A percentile compares a stretch with the other conserved stretches of the same genome.
These are phyloP conservation scores for Heliconius hortense DNA, from an alignment of 2,888 invertebrate species.

Conservation along the genomic window DNA sequence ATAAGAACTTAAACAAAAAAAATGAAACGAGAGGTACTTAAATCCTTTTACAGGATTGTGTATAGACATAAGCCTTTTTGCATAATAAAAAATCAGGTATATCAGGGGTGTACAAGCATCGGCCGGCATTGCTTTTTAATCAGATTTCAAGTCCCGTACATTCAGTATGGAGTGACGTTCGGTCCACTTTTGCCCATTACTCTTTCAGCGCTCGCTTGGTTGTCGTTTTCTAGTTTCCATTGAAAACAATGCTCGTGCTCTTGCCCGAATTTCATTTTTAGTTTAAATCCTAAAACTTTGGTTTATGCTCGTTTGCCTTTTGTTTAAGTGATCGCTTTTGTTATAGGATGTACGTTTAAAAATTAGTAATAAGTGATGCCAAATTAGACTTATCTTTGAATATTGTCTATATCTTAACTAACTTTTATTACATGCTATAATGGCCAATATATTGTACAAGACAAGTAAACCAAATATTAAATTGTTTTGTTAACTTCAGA, in stretches of 20 bases:
- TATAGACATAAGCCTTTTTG: slow-evolving; percentile 35
- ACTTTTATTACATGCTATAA: too few relatives aligned
- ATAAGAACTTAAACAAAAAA: background rate
- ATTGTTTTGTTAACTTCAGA: too few relatives aligned
- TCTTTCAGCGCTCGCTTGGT: slow-evolving; percentile 29
- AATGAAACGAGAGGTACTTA: slow-evolving; percentile 7
- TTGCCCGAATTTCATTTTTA: slow-evolving; percentile 2
- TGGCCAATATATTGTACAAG: too few relatives aligned
- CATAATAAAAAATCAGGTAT: slow-evolving; percentile 32
- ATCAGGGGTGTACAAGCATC: slow-evolving; percentile 32
- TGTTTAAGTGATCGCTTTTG: background rate
- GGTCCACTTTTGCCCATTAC: slow-evolving; percentile 42
- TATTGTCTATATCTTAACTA: too few relatives aligned
- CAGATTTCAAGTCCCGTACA: slow-evolving; percentile 42
- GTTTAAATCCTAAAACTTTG: background rate
- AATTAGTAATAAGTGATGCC: too few relatives aligned
- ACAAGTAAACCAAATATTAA: too few relatives aligned
- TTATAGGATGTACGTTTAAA: background rate
- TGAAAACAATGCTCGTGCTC: slow-evolving; percentile 9
- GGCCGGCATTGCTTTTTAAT: slow-evolving; percentile 38
- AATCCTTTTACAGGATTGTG: slow-evolving; percentile 32
- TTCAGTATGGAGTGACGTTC: slow-evolving; percentile 37
- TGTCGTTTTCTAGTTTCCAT: slow-evolving; percentile 5
- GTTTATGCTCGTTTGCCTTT: background rate
- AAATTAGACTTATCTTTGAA: too few relatives aligned